phyloP scores from a whole-genome alignment of 30 jellyfish, hydroid and myxozoan species.

The Aurelia sp. region DNA sequence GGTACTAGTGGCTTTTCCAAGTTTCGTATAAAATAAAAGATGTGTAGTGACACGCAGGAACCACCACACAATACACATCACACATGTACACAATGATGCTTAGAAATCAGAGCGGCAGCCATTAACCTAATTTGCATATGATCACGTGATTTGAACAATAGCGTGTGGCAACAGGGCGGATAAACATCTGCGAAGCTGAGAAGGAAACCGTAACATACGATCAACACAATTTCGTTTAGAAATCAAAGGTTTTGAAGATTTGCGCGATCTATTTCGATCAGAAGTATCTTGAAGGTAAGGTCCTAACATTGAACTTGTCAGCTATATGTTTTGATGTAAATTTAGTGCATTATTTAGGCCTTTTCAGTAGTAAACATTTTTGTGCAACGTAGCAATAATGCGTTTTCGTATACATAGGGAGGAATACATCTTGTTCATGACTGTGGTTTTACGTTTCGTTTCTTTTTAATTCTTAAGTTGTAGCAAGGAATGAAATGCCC shows the following conservation, averaged over 20 bases:
- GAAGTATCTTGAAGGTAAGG: constrained; percentile 30
- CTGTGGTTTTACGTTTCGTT: too few relatives aligned
- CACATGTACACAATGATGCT: neutral
- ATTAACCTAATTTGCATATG: constrained; percentile 60
- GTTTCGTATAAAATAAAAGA: too few relatives aligned
- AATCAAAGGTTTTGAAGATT: neutral
- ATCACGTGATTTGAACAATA: constrained; percentile 67
- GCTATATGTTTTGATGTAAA: neutral
- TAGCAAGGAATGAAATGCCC: neutral
- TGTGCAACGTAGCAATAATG: too few relatives aligned
- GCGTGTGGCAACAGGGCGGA: constrained; percentile 88
- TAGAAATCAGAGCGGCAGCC: constrained; percentile 21
- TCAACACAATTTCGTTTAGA: constrained; percentile 8
- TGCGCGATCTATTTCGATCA: neutral
- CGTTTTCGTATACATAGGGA: neutral
- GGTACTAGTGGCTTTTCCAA: too few relatives aligned
- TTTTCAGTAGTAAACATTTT: neutral
- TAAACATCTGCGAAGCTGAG: constrained; percentile 28
- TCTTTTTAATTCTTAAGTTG: neutral
- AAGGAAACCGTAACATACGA: constrained; percentile 19
- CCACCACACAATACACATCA: neutral
- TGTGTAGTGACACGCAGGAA: too few relatives aligned
- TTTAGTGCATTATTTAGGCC: neutral
- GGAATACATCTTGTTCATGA: neutral
- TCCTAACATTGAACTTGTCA: neutral